Base-by-base conservation (phyloP, 2,113 vertebrate genomes). In the Cyprinodon variegatus region DNA sequence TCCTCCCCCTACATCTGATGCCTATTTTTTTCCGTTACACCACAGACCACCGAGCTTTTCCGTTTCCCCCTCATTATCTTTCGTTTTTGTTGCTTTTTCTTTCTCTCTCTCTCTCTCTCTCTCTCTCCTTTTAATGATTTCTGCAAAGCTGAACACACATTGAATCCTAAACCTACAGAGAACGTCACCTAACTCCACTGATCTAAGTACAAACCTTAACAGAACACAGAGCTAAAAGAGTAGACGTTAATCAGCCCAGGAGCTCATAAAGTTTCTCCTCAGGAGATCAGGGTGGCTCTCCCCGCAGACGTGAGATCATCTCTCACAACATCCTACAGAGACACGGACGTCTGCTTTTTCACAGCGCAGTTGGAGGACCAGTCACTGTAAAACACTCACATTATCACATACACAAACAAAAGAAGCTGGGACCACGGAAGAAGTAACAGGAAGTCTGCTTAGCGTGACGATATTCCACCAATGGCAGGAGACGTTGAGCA, bases 391-490 rank as follows among this genome's bases (percentile, higher is more conserved):
- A 77, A 71, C 85, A 69, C 43, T 22, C 13, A 73, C 50, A 29
- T 29, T 29, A 29, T 29, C 29, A 29, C 29, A 29, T 29, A 74
- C 60, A 79, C 80, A 83, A 91, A 93, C 90, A 94, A n/a, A 93
- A 93, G 91, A 90, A 61, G 76, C 75, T 63, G 11, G 50, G 88
- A 82, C 70, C 79, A 84, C 72, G 22, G 83, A 85, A 81, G 83
- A 85, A 82, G 89, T 91, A 94, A 86, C 76, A 90, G 92, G 92
- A 95, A 94, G 88, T 87, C 71, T 57, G 64, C 72, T 77, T 68
- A 70, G 68, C 74, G 39, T 69, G 70, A 80, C 7, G 15, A 12
- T 29, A 37, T 65, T 61, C 48, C 15, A 72, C 89, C 89, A 91
- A 91, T 89, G 11, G 76, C 45, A 82, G 76, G 61, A 17, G 11